phyloP scores from a whole-genome alignment of 2,797 vertebrate species.

The Tolypeutes matacus region DNA sequence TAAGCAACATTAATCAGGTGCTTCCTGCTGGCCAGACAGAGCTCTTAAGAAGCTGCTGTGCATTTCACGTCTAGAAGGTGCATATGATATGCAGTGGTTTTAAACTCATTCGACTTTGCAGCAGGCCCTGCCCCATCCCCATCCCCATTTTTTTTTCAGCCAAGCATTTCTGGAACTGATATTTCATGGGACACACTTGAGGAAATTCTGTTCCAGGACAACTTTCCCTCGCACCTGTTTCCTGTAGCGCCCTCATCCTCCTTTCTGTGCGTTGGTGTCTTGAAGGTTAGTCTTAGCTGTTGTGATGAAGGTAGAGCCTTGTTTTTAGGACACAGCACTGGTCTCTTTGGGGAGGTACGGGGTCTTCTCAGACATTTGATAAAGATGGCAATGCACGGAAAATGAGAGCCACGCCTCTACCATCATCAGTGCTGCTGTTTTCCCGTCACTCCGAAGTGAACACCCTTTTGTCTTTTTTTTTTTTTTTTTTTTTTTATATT shows the following conservation, averaged over 20 bases:
- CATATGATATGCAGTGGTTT: background rate
- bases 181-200: background rate
- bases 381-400: background rate
- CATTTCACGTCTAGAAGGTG: background rate
- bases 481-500: background rate
- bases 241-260: fast-evolving
- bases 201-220: background rate
- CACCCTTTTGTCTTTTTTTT: background rate
- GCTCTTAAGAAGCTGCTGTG: background rate
- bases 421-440: fast-evolving
- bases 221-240: background rate
- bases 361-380: background rate
- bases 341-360: background rate
- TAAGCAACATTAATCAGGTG: background rate
- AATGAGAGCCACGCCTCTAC: fast-evolving
- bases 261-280: background rate
- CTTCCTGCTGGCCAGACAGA: constrained; percentile 17
- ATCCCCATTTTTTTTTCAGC: background rate
- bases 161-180: background rate
- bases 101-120: background rate
- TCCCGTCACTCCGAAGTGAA: background rate
- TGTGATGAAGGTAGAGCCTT: no score
- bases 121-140: background rate
- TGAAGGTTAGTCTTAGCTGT: background rate
- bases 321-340: background rate